Evolutionary conservation across 2,113 vertebrate species (phyloP).

Genomic region (Prunella fulvescens): DNA sequence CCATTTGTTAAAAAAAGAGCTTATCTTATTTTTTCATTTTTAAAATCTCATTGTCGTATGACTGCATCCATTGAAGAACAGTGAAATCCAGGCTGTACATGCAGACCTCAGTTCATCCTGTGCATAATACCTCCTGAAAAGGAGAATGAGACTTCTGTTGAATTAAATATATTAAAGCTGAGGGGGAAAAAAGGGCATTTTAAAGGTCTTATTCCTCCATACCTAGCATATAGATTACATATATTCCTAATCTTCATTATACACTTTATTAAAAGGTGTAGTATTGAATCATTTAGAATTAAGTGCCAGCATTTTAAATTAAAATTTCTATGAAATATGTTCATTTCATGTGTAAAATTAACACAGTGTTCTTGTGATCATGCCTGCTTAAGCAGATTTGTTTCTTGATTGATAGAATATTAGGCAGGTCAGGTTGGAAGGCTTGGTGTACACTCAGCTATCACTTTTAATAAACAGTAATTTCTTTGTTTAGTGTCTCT

Average conservation of each 20-base stretch:
- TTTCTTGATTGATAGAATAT: neutral
- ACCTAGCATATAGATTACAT: neutral
- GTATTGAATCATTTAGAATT: neutral
- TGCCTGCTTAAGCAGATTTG: neutral
- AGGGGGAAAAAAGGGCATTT: neutral
- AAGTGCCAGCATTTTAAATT: neutral
- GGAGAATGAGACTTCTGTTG: neutral
- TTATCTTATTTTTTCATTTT: neutral
- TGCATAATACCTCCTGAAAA: neutral
- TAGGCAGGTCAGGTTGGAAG: neutral
- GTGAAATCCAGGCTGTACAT: neutral
- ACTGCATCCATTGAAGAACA: neutral
- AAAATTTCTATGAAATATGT: neutral
- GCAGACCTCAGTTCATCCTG: neutral
- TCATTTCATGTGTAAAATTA: neutral
- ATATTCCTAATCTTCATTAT: neutral
- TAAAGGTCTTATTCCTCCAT: neutral
- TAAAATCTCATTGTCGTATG: neutral
- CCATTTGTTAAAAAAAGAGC: neutral
- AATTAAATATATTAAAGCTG: neutral
- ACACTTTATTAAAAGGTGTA: neutral
- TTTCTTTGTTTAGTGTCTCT: neutral
- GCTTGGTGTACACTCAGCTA: neutral
- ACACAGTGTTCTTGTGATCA: neutral
- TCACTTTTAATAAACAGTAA: neutral